These are phyloP conservation scores for Porites lobata DNA, from an alignment of 92 coral and sea anemone genomes.

Conservation along the genomic window DNA sequence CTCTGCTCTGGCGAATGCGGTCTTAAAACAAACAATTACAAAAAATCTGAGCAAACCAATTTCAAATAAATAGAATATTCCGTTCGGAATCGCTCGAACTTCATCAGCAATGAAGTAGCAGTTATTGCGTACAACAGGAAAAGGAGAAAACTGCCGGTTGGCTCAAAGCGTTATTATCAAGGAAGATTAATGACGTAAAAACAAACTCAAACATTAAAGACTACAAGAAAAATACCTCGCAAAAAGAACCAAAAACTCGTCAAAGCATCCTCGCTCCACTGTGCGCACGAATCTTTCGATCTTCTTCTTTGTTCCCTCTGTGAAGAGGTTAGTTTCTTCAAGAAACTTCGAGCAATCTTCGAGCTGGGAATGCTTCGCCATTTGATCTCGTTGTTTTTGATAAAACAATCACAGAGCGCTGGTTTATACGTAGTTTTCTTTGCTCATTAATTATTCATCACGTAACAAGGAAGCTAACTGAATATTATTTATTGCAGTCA, in stretches of 20 bases:
- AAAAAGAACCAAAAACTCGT: not conserved
- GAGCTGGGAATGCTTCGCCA: constrained; percentile 3
- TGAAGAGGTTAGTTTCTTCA: not conserved
- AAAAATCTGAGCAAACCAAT: too few species aligned
- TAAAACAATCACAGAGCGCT: not conserved
- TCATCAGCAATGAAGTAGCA: too few species aligned
- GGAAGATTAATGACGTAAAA: not conserved
- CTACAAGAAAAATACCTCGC: not conserved
- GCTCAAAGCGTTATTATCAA: too few species aligned
- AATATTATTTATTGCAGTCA: not conserved
- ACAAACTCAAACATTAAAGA: not conserved
- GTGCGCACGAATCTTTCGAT: constrained; percentile 2
- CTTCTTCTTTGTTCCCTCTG: not conserved
- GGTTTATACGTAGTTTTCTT: not conserved
- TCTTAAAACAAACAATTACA: too few species aligned
- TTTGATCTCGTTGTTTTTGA: not conserved
- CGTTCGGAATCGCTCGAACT: too few species aligned
- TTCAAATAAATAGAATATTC: too few species aligned
- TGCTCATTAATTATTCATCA: not conserved
- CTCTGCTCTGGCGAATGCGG: too few species aligned
- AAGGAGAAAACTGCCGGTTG: too few species aligned
- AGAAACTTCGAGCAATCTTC: constrained; percentile 21
- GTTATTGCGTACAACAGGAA: too few species aligned
- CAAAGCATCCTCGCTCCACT: not conserved
- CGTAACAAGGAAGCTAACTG: constrained; percentile 1